Percentiles rank a stretch among this genome's conserved stretches.
phyloP scores from a whole-genome alignment of 2,888 invertebrate species.

The Erpobdella octoculata region DNA sequence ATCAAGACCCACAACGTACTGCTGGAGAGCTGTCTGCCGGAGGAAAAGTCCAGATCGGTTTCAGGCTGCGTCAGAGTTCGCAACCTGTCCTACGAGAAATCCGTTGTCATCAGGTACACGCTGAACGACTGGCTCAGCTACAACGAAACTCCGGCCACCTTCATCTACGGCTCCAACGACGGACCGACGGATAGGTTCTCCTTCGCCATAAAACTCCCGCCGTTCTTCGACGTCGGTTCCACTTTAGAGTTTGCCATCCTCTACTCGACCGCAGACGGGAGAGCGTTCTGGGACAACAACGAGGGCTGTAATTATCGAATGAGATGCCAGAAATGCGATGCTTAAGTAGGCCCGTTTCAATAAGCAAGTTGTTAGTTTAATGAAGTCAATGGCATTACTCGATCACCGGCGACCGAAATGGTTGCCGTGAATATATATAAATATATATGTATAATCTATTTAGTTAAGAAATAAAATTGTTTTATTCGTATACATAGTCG shows the following conservation, averaged over 20 bases:
- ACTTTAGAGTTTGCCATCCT: constrained; percentile 45
- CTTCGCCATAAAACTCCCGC: constrained; percentile 55
- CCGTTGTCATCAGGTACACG: constrained; percentile 77
- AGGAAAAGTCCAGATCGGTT: constrained; percentile 47
- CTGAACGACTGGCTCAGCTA: constrained; percentile 77
- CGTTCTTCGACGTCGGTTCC: constrained; percentile 41
- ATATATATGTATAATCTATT: too few relatives aligned
- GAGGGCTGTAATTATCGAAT: constrained; percentile 43
- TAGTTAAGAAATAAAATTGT: too few relatives aligned
- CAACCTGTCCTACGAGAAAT: constrained; percentile 83
- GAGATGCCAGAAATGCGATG: constrained; percentile 1
- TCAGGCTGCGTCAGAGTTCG: constrained; percentile 69
- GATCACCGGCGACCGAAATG: too few relatives aligned
- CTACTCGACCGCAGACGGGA: constrained; percentile 40
- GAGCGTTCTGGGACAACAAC: constrained; percentile 48
- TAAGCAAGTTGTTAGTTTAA: too few relatives aligned
- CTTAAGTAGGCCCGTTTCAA: too few relatives aligned
- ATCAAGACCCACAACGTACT: constrained; percentile 71
- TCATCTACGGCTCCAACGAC: constrained; percentile 70
- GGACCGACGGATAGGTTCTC: constrained; percentile 84
- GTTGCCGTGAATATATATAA: too few relatives aligned
- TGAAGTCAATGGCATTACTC: too few relatives aligned
- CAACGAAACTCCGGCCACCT: constrained; percentile 73
- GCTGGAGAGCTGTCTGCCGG: constrained; percentile 69
- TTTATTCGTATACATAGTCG: too few relatives aligned